Conservation (phyloP, 2,888 invertebrate genomes). For the Tetheella fluctuosa region DNA sequence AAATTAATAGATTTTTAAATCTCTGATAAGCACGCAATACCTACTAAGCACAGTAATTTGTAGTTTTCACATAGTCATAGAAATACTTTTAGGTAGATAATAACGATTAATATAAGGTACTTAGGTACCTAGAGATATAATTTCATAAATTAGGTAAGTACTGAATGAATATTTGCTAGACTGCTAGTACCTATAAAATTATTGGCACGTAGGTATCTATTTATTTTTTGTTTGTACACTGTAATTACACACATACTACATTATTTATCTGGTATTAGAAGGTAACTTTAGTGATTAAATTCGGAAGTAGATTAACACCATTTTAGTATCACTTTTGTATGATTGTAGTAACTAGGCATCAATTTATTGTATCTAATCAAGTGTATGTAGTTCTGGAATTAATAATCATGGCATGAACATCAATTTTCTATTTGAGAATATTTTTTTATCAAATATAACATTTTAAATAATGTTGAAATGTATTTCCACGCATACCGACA, state of each 20-base stretch:
- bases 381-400: neutral
- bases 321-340: neutral
- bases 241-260: neutral
- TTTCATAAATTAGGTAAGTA: too few species aligned
- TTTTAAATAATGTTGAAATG: constrained; percentile 44
- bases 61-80: too few species aligned
- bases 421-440: neutral
- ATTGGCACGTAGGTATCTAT: too few species aligned
- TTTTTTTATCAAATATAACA: constrained; percentile 12
- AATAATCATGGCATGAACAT: constrained; percentile 11
- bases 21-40: too few species aligned
- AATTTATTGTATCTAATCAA: too few species aligned
- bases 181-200: too few species aligned
- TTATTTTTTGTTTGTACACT: too few species aligned
- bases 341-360: neutral
- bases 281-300: neutral
- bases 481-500: constrained; percentile 77
- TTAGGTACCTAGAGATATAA: neutral
- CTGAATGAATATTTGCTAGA: too few species aligned
- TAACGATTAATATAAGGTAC: neutral
- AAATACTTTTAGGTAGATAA: too few species aligned
- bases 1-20: neutral
- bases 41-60: neutral
- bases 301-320: neutral
- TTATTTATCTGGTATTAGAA: too few species aligned